phyloP scores from a whole-genome alignment of 1,140 invertebrate genomes.

The Caenorhabditis briggsae region DNA sequence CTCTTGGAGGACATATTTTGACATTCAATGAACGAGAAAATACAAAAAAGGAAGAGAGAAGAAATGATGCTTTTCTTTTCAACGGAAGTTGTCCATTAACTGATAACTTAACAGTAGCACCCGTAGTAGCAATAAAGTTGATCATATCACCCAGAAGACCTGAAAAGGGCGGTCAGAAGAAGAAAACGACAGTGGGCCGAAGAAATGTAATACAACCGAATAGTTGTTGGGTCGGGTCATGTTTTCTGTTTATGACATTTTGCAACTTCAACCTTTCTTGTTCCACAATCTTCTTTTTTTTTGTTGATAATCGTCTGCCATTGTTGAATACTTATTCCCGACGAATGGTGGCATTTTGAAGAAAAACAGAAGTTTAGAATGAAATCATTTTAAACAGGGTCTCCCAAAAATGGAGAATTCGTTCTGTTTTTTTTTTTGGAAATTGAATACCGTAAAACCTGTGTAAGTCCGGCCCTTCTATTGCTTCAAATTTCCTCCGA shows the following conservation, averaged over 20 bases:
- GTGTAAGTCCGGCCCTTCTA: too few relatives aligned
- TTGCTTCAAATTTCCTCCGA: too few relatives aligned
- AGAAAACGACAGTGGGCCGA: background rate
- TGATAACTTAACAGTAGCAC: background rate
- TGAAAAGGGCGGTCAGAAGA: constrained; percentile 7
- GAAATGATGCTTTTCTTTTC: background rate
- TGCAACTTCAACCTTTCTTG: background rate
- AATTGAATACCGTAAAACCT: too few relatives aligned
- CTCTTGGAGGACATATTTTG: constrained; percentile 10
- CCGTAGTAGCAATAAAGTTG: background rate
- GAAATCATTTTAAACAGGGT: too few relatives aligned
- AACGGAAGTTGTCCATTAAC: constrained; percentile 12
- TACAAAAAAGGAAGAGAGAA: background rate
- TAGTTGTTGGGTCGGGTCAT: background rate
- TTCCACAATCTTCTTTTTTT: background rate
- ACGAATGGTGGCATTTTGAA: too few relatives aligned
- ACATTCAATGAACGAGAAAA: constrained; percentile 10
- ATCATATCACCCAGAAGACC: background rate
- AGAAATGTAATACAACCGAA: constrained; percentile 18
- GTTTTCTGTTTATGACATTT: constrained; percentile 32
- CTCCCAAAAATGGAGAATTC: too few relatives aligned
- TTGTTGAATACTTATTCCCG: background rate
- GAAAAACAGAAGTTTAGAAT: too few relatives aligned
- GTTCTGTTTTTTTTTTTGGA: too few relatives aligned
- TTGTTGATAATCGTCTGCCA: constrained; percentile 18